Evolutionary conservation across 1,140 invertebrate genomes (phyloP).

Genomic region (Anagrus nilaparvatae): DNA sequence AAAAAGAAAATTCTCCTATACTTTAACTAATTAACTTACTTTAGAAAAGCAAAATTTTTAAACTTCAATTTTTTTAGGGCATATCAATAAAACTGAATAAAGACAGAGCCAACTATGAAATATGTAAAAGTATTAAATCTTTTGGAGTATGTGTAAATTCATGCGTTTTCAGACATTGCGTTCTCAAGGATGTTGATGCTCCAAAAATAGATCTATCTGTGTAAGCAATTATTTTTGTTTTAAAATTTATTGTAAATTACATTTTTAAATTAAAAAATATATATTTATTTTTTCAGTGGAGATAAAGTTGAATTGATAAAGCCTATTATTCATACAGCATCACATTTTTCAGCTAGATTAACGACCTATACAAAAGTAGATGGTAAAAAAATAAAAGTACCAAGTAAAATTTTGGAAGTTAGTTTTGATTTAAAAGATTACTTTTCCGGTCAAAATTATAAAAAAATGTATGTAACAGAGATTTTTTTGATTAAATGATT

Average conservation of each 20-base stretch:
- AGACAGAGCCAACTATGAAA: slow-evolving; percentile 24
- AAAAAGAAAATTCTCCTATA: slow-evolving; percentile 8
- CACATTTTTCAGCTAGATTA: slow-evolving; percentile 32
- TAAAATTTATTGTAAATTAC: background rate
- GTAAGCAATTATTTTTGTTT: slow-evolving; percentile 18
- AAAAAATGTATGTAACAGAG: too few species aligned
- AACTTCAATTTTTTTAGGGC: slow-evolving; percentile 19
- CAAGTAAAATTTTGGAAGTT: slow-evolving; percentile 18
- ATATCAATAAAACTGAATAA: slow-evolving; percentile 24
- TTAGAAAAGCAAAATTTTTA: too few species aligned
- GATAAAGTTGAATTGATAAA: slow-evolving; percentile 29
- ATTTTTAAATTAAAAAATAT: slow-evolving; percentile 5
- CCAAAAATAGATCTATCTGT: slow-evolving; percentile 24
- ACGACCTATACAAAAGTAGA: slow-evolving; percentile 12
- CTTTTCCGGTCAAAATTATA: slow-evolving; percentile 23
- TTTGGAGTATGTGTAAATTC: slow-evolving; percentile 30
- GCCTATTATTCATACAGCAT: slow-evolving; percentile 28
- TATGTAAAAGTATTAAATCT: slow-evolving; percentile 33
- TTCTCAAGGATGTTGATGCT: slow-evolving; percentile 26
- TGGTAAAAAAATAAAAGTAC: background rate
- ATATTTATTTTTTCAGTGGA: slow-evolving; percentile 20
- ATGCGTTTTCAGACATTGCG: slow-evolving; percentile 30
- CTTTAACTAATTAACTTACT: slow-evolving; percentile 10
- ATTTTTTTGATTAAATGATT: slow-evolving; percentile 14
- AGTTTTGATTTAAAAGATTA: slow-evolving; percentile 22